Evolutionary conservation across 2,113 vertebrate genomes (phyloP).

Genomic region (Oostethus manadensis): DNA sequence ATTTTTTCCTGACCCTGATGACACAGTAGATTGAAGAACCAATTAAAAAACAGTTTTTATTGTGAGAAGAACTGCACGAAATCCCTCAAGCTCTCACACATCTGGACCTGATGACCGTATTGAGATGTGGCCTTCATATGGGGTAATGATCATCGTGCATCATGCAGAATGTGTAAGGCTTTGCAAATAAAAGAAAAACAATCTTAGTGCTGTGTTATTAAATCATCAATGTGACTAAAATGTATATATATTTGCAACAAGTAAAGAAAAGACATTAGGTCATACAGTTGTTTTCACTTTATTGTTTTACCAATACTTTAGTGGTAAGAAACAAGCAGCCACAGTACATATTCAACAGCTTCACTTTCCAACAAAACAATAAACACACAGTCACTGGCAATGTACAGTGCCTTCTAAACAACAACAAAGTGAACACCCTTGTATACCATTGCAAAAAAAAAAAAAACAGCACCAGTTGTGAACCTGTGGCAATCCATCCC

Average conservation of each 20-base stretch:
- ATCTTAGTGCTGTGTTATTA: background rate
- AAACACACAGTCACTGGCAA: constrained; percentile 64
- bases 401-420: constrained; percentile 63
- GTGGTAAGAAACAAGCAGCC: constrained; percentile 74
- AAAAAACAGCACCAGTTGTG: constrained; percentile 65
- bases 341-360: constrained; percentile 64
- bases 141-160: background rate
- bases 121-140: too few species aligned
- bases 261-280: background rate
- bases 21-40: too few species aligned
- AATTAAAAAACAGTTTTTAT: background rate
- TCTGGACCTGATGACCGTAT: background rate
- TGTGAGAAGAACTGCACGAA: background rate
- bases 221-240: background rate
- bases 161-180: background rate
- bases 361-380: constrained; percentile 69
- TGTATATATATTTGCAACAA: background rate
- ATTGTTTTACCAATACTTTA: constrained; percentile 54
- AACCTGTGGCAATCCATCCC: constrained; percentile 32
- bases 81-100: background rate
- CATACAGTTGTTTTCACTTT: constrained; percentile 33
- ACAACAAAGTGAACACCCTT: constrained; percentile 38
- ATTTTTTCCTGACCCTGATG: too few species aligned
- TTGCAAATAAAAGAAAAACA: background rate
- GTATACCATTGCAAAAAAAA: constrained; percentile 29